Evolutionary conservation across 2,797 vertebrate genomes (phyloP).

Genomic region (Serranus cabrilla): DNA sequence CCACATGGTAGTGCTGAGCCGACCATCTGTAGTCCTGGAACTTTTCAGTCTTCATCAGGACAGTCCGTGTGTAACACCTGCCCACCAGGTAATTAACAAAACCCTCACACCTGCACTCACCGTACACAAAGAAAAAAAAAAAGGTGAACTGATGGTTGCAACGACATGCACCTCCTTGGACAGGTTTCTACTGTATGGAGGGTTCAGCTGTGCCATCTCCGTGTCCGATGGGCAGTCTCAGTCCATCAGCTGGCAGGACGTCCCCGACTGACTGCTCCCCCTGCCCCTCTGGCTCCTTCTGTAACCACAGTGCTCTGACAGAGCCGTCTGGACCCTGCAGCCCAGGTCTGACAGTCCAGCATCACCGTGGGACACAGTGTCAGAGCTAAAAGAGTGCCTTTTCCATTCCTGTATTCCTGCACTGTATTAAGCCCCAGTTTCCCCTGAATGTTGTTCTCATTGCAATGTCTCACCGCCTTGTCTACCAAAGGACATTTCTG

Average conservation of each 20-base stretch:
- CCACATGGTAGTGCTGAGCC: slow-evolving; percentile 83
- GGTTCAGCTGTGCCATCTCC: slow-evolving; percentile 73
- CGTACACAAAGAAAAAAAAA: slow-evolving; percentile 1
- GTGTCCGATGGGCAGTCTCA: slow-evolving; percentile 79
- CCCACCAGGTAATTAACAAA: slow-evolving; percentile 78
- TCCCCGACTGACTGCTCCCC: slow-evolving; percentile 76
- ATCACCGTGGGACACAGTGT: slow-evolving; percentile 15
- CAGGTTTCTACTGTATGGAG: slow-evolving; percentile 85
- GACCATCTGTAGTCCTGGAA: slow-evolving; percentile 85
- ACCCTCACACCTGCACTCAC: not conserved
- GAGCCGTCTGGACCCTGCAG: slow-evolving; percentile 89
- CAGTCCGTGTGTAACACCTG: slow-evolving; percentile 80
- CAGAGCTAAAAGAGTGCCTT: slow-evolving; percentile 39
- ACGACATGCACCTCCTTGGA: not conserved
- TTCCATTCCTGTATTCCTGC: slow-evolving; percentile 4
- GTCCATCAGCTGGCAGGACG: slow-evolving; percentile 66
- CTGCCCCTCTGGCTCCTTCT: slow-evolving; percentile 88
- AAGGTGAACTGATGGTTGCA: not conserved
- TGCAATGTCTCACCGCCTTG: slow-evolving; percentile 41
- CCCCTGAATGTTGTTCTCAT: slow-evolving; percentile 17
- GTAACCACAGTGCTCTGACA: slow-evolving; percentile 82
- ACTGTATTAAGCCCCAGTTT: not conserved
- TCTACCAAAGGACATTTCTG: slow-evolving; percentile 84
- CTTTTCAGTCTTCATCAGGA: slow-evolving; percentile 88
- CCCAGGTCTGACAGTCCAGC: slow-evolving; percentile 81